Percentiles rank a stretch among this genome's conserved stretches.
phyloP scores from a whole-genome alignment of 2,888 invertebrate genomes.

The Galerucella nymphaeae region DNA sequence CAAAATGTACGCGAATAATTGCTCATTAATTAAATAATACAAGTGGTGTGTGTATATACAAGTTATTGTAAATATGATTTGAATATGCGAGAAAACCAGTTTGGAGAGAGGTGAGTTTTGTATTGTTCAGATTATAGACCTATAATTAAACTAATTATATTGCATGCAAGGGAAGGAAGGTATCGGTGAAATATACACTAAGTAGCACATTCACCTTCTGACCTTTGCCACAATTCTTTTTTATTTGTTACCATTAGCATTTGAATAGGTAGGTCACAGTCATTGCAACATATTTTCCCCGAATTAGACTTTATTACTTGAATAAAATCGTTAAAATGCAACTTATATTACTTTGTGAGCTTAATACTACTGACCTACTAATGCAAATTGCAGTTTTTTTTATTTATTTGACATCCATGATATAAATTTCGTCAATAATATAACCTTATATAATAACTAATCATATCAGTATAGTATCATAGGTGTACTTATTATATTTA shows the following conservation, averaged over 20 bases:
- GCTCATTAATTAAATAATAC: slow-evolving; percentile 4
- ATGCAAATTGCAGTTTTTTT: neutral
- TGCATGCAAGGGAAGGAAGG: neutral
- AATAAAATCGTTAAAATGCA: neutral
- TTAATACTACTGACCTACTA: neutral
- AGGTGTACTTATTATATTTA: too few relatives aligned
- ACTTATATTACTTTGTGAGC: neutral
- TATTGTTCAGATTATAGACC: neutral
- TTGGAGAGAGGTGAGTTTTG: slow-evolving; percentile 53
- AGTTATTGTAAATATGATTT: slow-evolving; percentile 29
- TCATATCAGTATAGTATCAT: too few relatives aligned
- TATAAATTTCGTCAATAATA: neutral
- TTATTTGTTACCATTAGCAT: neutral
- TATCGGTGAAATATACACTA: neutral
- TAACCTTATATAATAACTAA: too few relatives aligned
- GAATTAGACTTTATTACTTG: neutral
- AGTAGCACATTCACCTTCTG: slow-evolving; percentile 33
- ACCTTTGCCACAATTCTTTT: slow-evolving; percentile 30
- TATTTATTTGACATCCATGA: neutral
- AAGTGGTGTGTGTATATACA: slow-evolving; percentile 12
- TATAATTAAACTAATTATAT: neutral
- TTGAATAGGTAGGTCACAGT: slow-evolving; percentile 18
- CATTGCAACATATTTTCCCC: neutral
- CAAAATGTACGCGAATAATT: slow-evolving; percentile 18
- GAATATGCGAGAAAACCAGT: slow-evolving; percentile 56